These are phyloP conservation scores for Leptoteleia sp. DNA, from an alignment of 1,140 invertebrate species.

Conservation along the genomic window DNA sequence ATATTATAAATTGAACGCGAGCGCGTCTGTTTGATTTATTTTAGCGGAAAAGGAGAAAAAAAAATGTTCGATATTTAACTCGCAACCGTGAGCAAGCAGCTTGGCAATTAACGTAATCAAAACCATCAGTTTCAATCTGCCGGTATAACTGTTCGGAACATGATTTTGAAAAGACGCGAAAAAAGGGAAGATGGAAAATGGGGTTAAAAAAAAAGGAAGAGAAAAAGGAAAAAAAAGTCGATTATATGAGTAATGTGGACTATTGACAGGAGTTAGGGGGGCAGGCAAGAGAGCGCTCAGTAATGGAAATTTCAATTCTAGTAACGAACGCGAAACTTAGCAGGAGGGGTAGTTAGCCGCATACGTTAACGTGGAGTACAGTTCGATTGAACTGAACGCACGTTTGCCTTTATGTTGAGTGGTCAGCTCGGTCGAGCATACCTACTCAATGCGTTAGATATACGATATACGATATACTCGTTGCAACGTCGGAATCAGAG, in stretches of 20 bases:
- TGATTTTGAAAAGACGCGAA: slow-evolving; percentile 47
- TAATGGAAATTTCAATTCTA: slow-evolving; percentile 69
- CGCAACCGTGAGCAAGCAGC: slow-evolving; percentile 1
- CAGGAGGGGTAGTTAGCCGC: slow-evolving; percentile 68
- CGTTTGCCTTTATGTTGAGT: slow-evolving; percentile 71
- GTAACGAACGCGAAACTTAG: slow-evolving; percentile 68
- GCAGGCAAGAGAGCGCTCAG: slow-evolving; percentile 45
- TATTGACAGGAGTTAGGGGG: slow-evolving; percentile 42
- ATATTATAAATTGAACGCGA: neutral
- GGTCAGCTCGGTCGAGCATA: slow-evolving; percentile 63
- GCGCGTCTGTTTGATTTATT: neutral
- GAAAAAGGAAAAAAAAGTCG: slow-evolving; percentile 21
- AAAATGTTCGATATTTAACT: slow-evolving; percentile 16
- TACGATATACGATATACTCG: slow-evolving; percentile 60
- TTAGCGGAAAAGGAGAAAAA: no score
- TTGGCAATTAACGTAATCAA: slow-evolving; percentile 46
- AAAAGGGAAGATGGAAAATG: slow-evolving; percentile 24
- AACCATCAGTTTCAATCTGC: slow-evolving; percentile 42
- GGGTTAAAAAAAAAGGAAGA: neutral
- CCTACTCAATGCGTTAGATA: slow-evolving; percentile 66
- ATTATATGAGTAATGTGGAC: slow-evolving; percentile 48
- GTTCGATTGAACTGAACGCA: slow-evolving; percentile 67
- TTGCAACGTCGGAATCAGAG: slow-evolving; percentile 54
- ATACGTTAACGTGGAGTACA: slow-evolving; percentile 64
- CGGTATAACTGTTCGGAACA: slow-evolving; percentile 27